Percentiles rank a stretch among this genome's conserved stretches.
phyloP scores from a whole-genome alignment of 2,888 invertebrate species.

The Ennomos quercinarius region DNA sequence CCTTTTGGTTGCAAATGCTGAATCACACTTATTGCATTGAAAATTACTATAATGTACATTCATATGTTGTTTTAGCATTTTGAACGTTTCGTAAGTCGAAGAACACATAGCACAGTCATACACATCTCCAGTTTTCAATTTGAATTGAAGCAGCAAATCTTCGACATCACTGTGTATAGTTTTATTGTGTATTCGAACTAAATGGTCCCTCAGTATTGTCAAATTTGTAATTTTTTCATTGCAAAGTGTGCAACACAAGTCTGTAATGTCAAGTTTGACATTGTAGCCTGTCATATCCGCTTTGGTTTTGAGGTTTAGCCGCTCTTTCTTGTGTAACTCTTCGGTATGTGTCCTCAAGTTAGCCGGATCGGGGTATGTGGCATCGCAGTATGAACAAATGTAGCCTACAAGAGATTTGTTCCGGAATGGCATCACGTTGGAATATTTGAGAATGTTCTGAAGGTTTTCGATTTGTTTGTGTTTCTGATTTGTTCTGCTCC shows the following conservation, averaged over 20 bases:
- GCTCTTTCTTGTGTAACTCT: constrained; percentile 57
- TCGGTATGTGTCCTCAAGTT: constrained; percentile 63
- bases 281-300: constrained; percentile 62
- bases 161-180: constrained; percentile 64
- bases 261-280: constrained; percentile 74
- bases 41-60: constrained; percentile 73
- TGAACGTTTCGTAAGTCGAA: constrained; percentile 72
- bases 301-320: constrained; percentile 60
- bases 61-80: constrained; percentile 78
- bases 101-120: constrained; percentile 71
- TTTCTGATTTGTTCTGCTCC: constrained; percentile 18
- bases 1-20: constrained; percentile 66
- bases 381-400: constrained; percentile 67
- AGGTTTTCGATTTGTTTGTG: constrained; percentile 67
- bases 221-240: constrained; percentile 48
- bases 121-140: constrained; percentile 65
- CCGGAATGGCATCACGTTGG: constrained; percentile 69
- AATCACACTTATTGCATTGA: constrained; percentile 62
- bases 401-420: constrained; percentile 67
- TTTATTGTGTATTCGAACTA: constrained; percentile 61
- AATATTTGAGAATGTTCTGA: constrained; percentile 61
- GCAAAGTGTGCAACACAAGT: constrained; percentile 68
- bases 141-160: constrained; percentile 71
- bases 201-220: constrained; percentile 64
- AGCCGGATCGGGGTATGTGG: constrained; percentile 61